A percentile compares a stretch with the other conserved stretches of the same genome.
Evolutionary conservation across 2,113 vertebrate species (phyloP).

Genomic region (Spheniscus mendiculus): DNA sequence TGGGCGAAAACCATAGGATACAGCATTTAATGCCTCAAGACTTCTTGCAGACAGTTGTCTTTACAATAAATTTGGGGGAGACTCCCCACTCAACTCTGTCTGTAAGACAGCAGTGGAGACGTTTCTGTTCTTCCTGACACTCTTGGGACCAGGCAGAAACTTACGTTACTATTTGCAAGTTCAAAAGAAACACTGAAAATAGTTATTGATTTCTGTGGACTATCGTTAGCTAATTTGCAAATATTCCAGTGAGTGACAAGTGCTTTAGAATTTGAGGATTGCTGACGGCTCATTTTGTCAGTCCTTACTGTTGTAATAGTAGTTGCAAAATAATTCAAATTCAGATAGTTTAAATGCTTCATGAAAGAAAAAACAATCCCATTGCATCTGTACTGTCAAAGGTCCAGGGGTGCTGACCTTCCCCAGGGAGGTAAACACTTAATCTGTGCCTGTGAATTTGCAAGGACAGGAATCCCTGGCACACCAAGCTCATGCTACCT

Average conservation of each 20-base stretch:
- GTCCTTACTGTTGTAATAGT: neutral
- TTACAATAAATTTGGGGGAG: neutral
- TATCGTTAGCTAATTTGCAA: neutral
- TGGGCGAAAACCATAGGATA: fast-evolving
- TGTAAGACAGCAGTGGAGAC: neutral
- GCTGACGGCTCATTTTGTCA: neutral
- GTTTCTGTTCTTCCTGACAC: neutral
- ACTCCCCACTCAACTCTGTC: neutral
- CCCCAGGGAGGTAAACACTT: neutral
- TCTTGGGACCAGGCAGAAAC: neutral
- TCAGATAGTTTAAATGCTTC: neutral
- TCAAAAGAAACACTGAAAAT: neutral
- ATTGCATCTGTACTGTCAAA: neutral
- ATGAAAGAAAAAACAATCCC: neutral
- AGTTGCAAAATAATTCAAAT: neutral
- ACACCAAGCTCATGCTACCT: neutral
- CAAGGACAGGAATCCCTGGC: neutral
- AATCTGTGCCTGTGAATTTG: neutral
- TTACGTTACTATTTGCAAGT: neutral
- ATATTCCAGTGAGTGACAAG: neutral
- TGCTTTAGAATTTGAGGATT: neutral
- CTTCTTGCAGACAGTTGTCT: neutral
- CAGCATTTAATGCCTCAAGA: neutral
- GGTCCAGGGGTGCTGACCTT: neutral
- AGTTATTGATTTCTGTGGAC: neutral